Evolutionary conservation across 2,113 vertebrate genomes (phyloP), one percentile per base, ranked within the genome.

Genomic region (Urocynchramus pylzowi): DNA sequence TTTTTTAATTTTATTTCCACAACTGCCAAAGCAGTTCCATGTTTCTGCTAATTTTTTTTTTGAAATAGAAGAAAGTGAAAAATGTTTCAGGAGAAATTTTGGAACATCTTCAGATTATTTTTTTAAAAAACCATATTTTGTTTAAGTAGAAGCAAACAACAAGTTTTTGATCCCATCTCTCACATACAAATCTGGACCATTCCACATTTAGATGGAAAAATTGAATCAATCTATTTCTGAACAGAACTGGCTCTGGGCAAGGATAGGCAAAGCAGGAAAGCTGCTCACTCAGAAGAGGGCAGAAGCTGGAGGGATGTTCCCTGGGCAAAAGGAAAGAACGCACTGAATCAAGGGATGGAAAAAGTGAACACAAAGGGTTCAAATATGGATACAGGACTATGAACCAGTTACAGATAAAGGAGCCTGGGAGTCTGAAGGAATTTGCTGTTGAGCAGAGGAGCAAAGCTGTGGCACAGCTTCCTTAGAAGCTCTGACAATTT

Each of bases 131-230:
- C 31, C 54, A 54, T 92, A 60, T 89, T 94, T 94, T 96, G 87
- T 97, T 96, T 91, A 93, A 89, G 73, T 49, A 71, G 65, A 94
- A 90, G 81, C 95, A 96, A 94, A 93, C 91, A 96, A 92, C 71
- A 95, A 94, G 85, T 90, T 96, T 96, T 79, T 90, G 83, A 94
- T 95, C 95, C 78, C 88, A 81, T 56, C 64, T 93, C 44, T 90
- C 71, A 70, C 70, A 69, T 45, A 68, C 30, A 90, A 92, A 81
- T 84, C 82, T 64, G 88, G 73, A 93, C 52, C 37, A 37, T 68
- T 95, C 52, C 83, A 71, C 69, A 52, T 89, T 93, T 80, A 93
- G 76, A 86, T 7, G 4, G 41, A 83, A 79, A 93, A 91, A 78
- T 23, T 0, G 57, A 90, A 86, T 95, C 59, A 90, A 64, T 80